Evolutionary conservation across 2,113 vertebrate genomes (phyloP).

Genomic region (Rhadina sibilatrix): DNA sequence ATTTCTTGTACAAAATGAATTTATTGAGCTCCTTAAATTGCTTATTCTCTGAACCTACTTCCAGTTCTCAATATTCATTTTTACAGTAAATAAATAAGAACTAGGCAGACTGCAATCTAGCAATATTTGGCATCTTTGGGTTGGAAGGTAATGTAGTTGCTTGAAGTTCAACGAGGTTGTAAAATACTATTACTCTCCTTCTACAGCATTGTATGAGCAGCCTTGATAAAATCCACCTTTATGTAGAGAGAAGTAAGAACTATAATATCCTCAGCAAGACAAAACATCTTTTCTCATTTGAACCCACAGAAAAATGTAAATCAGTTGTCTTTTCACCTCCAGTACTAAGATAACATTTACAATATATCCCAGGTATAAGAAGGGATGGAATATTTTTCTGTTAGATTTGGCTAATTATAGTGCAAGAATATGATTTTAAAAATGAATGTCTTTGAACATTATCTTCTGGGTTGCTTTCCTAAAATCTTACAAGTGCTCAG

Average conservation of each 20-base stretch:
- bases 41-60: neutral
- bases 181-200: neutral
- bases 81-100: neutral
- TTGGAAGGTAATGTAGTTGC: neutral
- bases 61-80: conserved; percentile 1
- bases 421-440: neutral
- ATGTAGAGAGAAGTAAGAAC: neutral
- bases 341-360: neutral
- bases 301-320: neutral
- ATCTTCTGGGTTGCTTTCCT: neutral
- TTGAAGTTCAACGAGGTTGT: neutral
- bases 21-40: neutral
- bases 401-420: neutral
- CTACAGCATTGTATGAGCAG: neutral
- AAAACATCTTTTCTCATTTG: neutral
- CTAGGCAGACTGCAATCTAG: neutral
- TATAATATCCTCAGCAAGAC: neutral
- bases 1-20: neutral
- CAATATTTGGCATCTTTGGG: neutral
- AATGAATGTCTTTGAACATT: neutral
- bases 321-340: neutral
- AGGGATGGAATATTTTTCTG: neutral
- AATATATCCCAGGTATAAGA: neutral
- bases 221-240: neutral
- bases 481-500: neutral